A percentile compares a stretch with the other conserved stretches of the same genome.
Evolutionary conservation across 2,113 vertebrate genomes (phyloP).

Genomic region (Egretta garzetta): DNA sequence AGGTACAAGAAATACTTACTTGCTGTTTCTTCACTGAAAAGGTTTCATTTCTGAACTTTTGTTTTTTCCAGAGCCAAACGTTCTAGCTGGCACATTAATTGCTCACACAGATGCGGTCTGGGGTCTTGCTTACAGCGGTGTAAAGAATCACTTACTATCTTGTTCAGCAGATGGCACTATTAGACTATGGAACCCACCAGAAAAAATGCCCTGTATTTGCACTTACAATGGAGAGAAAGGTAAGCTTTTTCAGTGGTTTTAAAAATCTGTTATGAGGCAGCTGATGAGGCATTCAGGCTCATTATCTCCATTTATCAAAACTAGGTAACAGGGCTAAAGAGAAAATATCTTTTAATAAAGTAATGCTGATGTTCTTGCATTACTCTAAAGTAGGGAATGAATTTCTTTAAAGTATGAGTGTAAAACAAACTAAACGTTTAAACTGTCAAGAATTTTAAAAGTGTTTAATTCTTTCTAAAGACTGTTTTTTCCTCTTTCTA

Average conservation of each 20-base stretch:
- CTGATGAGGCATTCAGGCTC: neutral
- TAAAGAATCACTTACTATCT: slow-evolving; percentile 95
- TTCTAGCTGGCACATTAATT: slow-evolving; percentile 90
- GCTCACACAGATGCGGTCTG: slow-evolving; percentile 95
- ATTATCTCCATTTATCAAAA: neutral
- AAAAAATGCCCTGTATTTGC: slow-evolving; percentile 91
- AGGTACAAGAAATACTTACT: neutral
- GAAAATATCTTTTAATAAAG: neutral
- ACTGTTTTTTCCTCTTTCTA: slow-evolving; percentile 39
- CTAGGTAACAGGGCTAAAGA: neutral
- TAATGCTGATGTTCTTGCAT: neutral
- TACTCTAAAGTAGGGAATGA: neutral
- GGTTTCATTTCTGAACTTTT: neutral
- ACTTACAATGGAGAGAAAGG: slow-evolving; percentile 90
- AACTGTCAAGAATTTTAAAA: neutral
- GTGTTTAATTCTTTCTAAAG: neutral
- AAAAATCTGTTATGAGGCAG: neutral
- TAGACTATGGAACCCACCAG: slow-evolving; percentile 93
- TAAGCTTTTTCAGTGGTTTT: slow-evolving; percentile 55
- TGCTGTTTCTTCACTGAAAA: neutral
- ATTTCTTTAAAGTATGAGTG: neutral
- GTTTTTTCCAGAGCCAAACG: slow-evolving; percentile 85
- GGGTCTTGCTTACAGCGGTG: slow-evolving; percentile 93
- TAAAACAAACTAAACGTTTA: neutral
- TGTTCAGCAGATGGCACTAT: slow-evolving; percentile 97